These are phyloP conservation scores for Macaria liturata DNA, from an alignment of 2,888 invertebrate genomes.

Conservation along the genomic window DNA sequence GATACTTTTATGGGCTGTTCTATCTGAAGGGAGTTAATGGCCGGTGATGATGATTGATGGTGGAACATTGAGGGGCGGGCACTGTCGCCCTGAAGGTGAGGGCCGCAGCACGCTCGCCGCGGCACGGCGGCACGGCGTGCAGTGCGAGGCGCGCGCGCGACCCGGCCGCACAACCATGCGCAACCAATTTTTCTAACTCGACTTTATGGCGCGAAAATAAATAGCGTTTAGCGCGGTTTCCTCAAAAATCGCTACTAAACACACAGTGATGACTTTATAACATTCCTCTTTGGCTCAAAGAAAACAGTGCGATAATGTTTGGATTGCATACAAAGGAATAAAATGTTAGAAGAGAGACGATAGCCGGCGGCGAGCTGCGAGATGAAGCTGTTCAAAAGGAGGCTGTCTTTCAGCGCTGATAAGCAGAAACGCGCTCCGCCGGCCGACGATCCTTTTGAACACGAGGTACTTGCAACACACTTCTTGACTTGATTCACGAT, in stretches of 20 bases:
- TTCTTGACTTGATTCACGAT: constrained; percentile 31
- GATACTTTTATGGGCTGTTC: constrained; percentile 32
- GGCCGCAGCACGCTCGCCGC: constrained; percentile 40
- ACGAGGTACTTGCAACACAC: constrained; percentile 70
- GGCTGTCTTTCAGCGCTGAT: constrained; percentile 77
- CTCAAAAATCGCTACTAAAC: constrained; percentile 51
- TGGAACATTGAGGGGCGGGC: constrained; percentile 49
- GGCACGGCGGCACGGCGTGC: constrained; percentile 40
- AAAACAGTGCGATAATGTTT: constrained; percentile 23
- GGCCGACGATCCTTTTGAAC: constrained; percentile 75
- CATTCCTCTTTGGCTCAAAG: constrained; percentile 55
- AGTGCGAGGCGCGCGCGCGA: constrained; percentile 76
- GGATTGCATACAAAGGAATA: constrained; percentile 10
- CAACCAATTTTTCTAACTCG: constrained; percentile 31
- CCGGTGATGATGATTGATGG: constrained; percentile 49
- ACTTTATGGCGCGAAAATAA: constrained; percentile 52
- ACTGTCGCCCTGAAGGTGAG: constrained; percentile 51
- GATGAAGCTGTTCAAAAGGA: constrained; percentile 81
- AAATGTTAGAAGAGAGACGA: constrained; percentile 47
- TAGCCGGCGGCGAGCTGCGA: constrained; percentile 46
- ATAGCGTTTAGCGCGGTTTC: constrained; percentile 51
- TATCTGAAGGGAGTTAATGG: constrained; percentile 42
- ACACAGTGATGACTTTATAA: constrained; percentile 44
- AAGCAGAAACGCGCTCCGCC: constrained; percentile 75
- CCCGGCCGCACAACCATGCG: constrained; percentile 65